Evolutionary conservation across 2,888 invertebrate species (phyloP), one percentile per base, ranked within the genome.

Genomic region (Tubulanus polymorphus): DNA sequence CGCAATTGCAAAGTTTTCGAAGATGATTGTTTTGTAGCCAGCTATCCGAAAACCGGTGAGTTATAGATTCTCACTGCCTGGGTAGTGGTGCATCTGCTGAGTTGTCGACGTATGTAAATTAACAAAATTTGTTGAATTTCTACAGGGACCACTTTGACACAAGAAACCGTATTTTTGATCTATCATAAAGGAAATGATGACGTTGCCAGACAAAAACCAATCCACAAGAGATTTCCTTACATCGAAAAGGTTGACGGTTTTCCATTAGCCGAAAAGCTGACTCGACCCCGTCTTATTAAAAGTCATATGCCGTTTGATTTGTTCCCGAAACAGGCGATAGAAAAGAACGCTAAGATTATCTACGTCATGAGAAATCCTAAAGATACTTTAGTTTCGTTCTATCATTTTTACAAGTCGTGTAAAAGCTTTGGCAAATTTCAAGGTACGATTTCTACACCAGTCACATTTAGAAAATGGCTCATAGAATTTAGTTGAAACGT

Each of bases 321-420:
- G 20, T 20, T 41, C 20, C 41, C 41, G 6, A 15, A 41, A 5
- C 6, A 41, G 41, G 15, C 23, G 20, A 5, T 41, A 5, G 23
- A 27, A 27, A 25, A 25, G 30, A 30, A 30, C 3, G 23, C 27
- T 3, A 23, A 27, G 3, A 26, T 23, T 28, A 20, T 49, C 23
- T 32, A 32, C 29, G 49, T 49, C 3, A 26, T 49, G 30, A 15
- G 49, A 2, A 49, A 49, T 27, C 49, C 49, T n/a, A 49, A 49
- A 8, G 49, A 49, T 35, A 20, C 35, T 18, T n/a, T 49, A 15
- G 49, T 49, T 12, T 49, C 49, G 28, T 32, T 28, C 23, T 49
- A 49, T 27, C 27, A 49, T 8, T 35, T 32, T 18, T 49, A 32
- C n/a, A 29, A 49, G 18, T 25, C 28, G 12, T 28, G 28, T 5